Evolutionary conservation across 2,888 invertebrate genomes (phyloP).

Genomic region (Xestia sexstrigata): DNA sequence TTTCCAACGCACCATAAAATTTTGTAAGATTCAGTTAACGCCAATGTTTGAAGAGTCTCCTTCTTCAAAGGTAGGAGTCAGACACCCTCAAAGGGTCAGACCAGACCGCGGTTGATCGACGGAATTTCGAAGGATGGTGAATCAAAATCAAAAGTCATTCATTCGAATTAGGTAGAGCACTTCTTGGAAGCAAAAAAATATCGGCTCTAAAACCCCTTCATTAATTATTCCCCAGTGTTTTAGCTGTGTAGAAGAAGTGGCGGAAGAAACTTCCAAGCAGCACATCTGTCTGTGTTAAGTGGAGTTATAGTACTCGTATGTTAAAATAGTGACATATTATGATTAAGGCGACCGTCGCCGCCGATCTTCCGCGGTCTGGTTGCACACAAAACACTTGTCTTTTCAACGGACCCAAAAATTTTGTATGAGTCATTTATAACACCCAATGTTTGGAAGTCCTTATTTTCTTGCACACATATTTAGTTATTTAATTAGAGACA

Average conservation of each 20-base stretch:
- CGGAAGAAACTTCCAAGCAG: not conserved
- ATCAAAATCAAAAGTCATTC: not conserved
- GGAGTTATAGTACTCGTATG: not conserved
- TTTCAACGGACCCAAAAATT: not conserved
- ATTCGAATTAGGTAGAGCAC: not conserved
- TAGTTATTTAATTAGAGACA: not conserved
- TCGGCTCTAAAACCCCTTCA: not conserved
- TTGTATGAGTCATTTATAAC: conserved; percentile 37
- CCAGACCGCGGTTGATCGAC: conserved; percentile 5
- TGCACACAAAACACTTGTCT: not conserved
- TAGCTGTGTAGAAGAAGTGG: not conserved
- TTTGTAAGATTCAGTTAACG: conserved; percentile 26
- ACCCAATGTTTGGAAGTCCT: conserved; percentile 60
- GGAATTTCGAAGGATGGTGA: not conserved
- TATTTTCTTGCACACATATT: conserved; percentile 71
- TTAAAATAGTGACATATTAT: not conserved
- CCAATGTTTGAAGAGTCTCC: conserved; percentile 58
- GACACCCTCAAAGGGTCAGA: not conserved
- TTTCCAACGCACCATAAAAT: not conserved
- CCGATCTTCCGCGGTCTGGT: not conserved
- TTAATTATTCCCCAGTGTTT: not conserved
- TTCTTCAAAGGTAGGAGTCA: not conserved
- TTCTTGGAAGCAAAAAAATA: not conserved
- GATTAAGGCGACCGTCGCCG: not conserved
- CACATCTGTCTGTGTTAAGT: not conserved